Evolutionary conservation across 2,888 invertebrate species (phyloP).

Genomic region (Plagodis dolabraria): DNA sequence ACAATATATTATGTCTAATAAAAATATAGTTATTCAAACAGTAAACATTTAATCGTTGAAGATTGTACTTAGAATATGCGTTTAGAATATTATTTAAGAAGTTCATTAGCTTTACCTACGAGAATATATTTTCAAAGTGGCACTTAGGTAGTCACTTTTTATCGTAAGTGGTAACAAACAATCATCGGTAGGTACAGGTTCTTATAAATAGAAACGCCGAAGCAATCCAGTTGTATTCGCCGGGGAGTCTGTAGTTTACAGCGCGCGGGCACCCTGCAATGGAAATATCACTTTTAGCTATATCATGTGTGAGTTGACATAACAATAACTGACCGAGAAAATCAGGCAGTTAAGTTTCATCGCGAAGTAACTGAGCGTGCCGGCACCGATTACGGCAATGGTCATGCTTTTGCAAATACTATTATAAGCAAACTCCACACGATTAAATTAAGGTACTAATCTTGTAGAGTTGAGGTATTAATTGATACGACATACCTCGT

Average conservation of each 20-base stretch:
- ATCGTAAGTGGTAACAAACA: slow-evolving; percentile 5
- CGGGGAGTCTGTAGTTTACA: slow-evolving; percentile 44
- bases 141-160: slow-evolving; percentile 47
- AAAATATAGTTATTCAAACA: slow-evolving; percentile 16
- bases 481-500: slow-evolving; percentile 31
- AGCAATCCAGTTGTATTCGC: slow-evolving; percentile 27
- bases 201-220: slow-evolving; percentile 16
- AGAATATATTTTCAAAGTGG: slow-evolving; percentile 50
- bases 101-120: slow-evolving; percentile 39
- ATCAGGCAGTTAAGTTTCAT: slow-evolving; percentile 5
- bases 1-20: slow-evolving; percentile 9
- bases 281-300: slow-evolving; percentile 29
- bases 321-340: slow-evolving; percentile 9
- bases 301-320: neutral
- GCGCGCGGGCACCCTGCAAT: slow-evolving; percentile 71
- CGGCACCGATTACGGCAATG: slow-evolving; percentile 5
- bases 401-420: slow-evolving; percentile 29
- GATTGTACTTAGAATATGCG: slow-evolving; percentile 25
- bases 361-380: slow-evolving; percentile 9
- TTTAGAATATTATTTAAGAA: slow-evolving; percentile 18
- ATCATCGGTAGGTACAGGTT: slow-evolving; percentile 12
- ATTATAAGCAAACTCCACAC: slow-evolving; percentile 4
- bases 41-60: slow-evolving; percentile 18
- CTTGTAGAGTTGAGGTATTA: slow-evolving; percentile 9
- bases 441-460: slow-evolving; percentile 7